Evolutionary conservation across 2,797 vertebrate species (phyloP), one percentile per base, ranked within the genome.

Genomic region (Danio choprae): DNA sequence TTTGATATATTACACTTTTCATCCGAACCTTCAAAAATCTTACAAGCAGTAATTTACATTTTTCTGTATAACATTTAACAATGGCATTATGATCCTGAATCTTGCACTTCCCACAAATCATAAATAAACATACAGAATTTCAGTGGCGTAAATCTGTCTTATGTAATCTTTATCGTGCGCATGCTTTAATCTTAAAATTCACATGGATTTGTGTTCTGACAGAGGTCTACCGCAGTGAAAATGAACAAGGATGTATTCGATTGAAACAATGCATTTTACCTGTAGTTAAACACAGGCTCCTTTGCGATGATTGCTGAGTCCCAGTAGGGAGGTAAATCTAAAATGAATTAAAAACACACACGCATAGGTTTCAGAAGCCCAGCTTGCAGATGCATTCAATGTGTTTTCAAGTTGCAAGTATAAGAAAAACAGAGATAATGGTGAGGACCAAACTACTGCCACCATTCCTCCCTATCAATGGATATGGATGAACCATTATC

Each of bases 251-350:
- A 48, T 74, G 22, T 62, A 18, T 50, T 48, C 80, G 29, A 56
- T 41, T 56, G 8, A 41, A 18, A 36, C 51, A 13, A 13, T 51
- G 29, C 46, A 18, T 63, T 74, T 80, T 85, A 95, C 97, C 96
- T 95, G 86, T 91, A 90, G 79, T 93, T 90, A 6, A 90, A 91
- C 85, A 95, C 94, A 0, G 91, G 82, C 0, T 95, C 95, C 81
- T 94, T 95, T 83, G 94, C 85, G 0, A 94, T 93, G 81, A 93
- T 88, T 44, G 88, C 90, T 0, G 92, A 93, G 86, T 97, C 95
- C 89, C 94, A 92, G 78, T 86, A 71, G 72, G 58, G 71, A 80
- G 20, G 81, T 81, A 65, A 74, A 73, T 74, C 88, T 91, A 40
- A 22, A 44, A 0, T 46, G 44, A 4, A 46, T 29, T 29, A 43